Evolutionary conservation across 2,888 invertebrate species (phyloP), one percentile per base, ranked within the genome.

Genomic region (Eugnorisma glareosa): DNA sequence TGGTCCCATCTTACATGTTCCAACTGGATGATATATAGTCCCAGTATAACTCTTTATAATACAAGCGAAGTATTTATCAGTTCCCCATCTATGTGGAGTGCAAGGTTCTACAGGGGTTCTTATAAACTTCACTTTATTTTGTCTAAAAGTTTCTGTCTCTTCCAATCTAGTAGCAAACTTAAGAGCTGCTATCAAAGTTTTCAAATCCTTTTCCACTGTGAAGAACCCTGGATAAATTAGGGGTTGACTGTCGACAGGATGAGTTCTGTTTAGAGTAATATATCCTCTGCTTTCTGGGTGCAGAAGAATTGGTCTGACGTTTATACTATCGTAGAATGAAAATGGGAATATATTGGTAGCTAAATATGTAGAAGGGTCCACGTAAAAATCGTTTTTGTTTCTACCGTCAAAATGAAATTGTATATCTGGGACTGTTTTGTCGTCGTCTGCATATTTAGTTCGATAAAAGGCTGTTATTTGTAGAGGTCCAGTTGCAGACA

Each of bases 221-320:
- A 97, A 98, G 73, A 97, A 97, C 87, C 97, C 97, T 0, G 98
- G 97, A 89, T 98, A 97, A 81, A 99, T 98, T 71, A 98, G 90
- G 0, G 98, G 98, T 79, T 97, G 96, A 0, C 98, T 98, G 89
- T 97, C 97, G 61, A 92, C 94, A 0, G 98, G 98, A 94, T 98
- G 97, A 0, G 97, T 97, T 61, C 95, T 95, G 89, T 98, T 98
- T 21, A 99, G 93, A 75, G 94, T 93, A 8, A 98, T 88, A 72
- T 94, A 96, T 0, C 98, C 98, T 89, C 97, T 95, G 83, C 98
- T 98, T 85, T 95, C 95, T 0, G 98, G 98, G 66, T 93, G 90
- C 70, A 98, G 88, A 1, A 98, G 92, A 77, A 98, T 97, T 0
- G 98, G 97, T 82, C 97, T 95, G 0, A 97, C 94, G 84, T 97